Conservation (phyloP, 2,113 vertebrate species). For the Uria lomvia region DNA sequence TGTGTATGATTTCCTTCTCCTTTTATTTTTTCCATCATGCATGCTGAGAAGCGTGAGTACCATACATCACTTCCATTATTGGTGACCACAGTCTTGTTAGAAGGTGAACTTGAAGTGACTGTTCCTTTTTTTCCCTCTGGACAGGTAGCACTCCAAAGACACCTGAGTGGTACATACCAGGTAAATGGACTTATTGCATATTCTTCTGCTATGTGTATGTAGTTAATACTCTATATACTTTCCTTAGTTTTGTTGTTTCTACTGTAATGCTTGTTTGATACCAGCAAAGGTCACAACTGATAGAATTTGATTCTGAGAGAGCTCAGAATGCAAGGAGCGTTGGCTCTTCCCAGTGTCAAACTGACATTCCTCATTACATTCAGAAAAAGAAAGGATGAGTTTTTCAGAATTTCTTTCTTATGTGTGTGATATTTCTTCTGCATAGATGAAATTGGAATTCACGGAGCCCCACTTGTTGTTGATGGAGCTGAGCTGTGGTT, state of each 20-base stretch:
- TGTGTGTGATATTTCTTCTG: neutral
- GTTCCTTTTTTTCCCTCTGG: conserved; percentile 1
- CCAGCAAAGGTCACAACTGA: neutral
- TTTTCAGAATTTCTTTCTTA: neutral
- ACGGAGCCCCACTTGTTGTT: conserved; percentile 79
- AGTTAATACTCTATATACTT: neutral
- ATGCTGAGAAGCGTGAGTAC: neutral
- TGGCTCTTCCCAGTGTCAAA: neutral
- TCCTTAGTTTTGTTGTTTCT: neutral
- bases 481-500: conserved; percentile 94
- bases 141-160: conserved; percentile 80
- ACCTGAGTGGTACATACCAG: conserved; percentile 92
- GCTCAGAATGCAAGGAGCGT: neutral
- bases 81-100: neutral
- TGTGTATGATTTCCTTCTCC: neutral
- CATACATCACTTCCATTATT: neutral
- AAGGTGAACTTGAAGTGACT: neutral
- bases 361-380: neutral
- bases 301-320: neutral
- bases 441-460: conserved; percentile 80
- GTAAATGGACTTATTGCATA: conserved; percentile 67
- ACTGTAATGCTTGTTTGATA: neutral
- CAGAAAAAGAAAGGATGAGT: neutral
- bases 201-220: neutral
- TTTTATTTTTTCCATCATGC: neutral